Conservation (phyloP, 1,140 invertebrate genomes). For the Triops longicaudatus region DNA sequence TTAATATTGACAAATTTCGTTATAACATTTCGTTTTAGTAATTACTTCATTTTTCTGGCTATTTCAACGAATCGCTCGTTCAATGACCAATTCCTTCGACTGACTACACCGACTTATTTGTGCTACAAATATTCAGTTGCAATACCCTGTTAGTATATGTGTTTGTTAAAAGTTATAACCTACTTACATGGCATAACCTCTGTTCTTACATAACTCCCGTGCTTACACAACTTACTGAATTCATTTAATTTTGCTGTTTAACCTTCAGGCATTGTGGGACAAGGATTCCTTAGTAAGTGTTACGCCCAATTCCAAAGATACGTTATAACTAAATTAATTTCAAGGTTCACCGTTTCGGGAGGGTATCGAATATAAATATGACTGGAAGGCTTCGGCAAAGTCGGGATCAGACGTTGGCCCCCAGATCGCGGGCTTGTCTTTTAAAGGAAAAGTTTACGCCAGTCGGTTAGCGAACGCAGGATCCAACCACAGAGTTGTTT, state of each 20-base stretch:
- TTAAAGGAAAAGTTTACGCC: slow-evolving; percentile 16
- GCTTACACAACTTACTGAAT: too few species aligned
- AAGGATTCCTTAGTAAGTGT: background rate
- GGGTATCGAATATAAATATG: slow-evolving; percentile 29
- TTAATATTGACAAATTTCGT: too few species aligned
- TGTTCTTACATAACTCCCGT: too few species aligned
- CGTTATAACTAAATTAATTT: background rate
- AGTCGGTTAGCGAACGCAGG: background rate
- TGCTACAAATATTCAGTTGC: background rate
- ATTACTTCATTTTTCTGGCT: too few species aligned
- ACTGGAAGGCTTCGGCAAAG: slow-evolving; percentile 22
- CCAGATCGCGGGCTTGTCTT: background rate
- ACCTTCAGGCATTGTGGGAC: background rate
- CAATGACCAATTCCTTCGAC: too few species aligned
- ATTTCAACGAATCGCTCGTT: too few species aligned
- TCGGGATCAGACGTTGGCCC: background rate
- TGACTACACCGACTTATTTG: too few species aligned
- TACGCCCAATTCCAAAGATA: background rate
- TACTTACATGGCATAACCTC: too few species aligned
- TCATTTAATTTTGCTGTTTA: too few species aligned
- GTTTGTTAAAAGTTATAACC: too few species aligned
- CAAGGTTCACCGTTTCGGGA: slow-evolving; percentile 25
- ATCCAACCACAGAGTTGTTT: background rate
- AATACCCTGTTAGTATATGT: too few species aligned
- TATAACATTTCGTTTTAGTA: too few species aligned